phyloP scores from a whole-genome alignment of 1,140 invertebrate species.

The Nephila pilipes region DNA sequence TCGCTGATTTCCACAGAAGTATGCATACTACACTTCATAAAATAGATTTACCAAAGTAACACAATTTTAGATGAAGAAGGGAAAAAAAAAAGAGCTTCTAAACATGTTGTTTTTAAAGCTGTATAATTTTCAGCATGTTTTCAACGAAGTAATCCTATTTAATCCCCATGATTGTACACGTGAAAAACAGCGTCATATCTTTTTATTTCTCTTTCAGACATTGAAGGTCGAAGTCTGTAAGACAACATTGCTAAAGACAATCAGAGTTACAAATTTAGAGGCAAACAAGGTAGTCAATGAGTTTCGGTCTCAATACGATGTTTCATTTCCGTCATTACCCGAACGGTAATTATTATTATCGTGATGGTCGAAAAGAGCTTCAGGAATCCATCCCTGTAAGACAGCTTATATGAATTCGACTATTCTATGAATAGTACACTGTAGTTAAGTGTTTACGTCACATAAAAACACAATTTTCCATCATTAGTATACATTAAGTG shows the following conservation, averaged over 20 bases:
- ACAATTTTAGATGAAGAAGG: no score
- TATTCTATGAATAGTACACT: neutral
- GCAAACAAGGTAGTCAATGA: neutral
- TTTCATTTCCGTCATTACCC: neutral
- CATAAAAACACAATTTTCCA: neutral
- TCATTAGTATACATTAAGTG: neutral
- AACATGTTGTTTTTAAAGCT: no score
- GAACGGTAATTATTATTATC: constrained; percentile 9
- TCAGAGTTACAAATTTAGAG: neutral
- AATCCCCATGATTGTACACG: neutral
- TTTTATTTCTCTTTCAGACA: neutral
- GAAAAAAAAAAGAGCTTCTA: no score
- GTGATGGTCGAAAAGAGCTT: neutral
- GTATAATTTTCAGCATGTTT: neutral
- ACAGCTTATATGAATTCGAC: neutral
- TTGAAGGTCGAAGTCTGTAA: neutral
- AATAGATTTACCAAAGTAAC: no score
- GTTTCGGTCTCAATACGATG: neutral
- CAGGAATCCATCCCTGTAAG: neutral
- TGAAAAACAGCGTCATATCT: neutral
- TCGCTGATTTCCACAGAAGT: no score
- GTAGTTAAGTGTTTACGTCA: neutral
- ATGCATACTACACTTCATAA: no score
- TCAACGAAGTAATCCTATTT: neutral
- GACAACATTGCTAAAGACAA: neutral